These are phyloP conservation scores for Camptogramma bilineatum DNA, from an alignment of 2,888 invertebrate species.

Conservation along the genomic window DNA sequence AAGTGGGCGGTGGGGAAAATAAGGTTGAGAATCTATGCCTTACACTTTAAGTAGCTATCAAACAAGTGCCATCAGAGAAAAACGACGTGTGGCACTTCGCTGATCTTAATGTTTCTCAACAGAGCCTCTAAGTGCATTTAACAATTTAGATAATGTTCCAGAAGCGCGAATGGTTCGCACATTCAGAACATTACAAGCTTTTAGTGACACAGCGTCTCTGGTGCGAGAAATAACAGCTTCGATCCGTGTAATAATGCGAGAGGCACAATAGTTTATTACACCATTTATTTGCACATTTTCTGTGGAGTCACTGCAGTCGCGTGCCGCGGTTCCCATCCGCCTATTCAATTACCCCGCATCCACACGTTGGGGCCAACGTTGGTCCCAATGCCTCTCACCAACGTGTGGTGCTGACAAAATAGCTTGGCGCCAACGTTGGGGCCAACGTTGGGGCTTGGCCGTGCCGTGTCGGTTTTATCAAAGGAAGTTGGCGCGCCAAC, in stretches of 20 bases:
- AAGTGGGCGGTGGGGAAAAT: too few relatives aligned
- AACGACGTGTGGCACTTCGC: conserved; percentile 58
- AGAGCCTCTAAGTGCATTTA: conserved; percentile 70
- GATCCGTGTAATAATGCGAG: conserved; percentile 66
- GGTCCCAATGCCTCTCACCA: too few relatives aligned
- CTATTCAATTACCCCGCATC: conserved; percentile 85
- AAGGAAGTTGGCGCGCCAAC: too few relatives aligned
- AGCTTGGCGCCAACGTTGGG: too few relatives aligned
- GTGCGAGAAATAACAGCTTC: conserved; percentile 57
- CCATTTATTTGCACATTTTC: conserved; percentile 74
- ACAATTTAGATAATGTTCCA: conserved; percentile 75
- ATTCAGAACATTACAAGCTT: conserved; percentile 63
- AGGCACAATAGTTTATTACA: conserved; percentile 71
- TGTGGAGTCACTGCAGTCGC: conserved; percentile 64
- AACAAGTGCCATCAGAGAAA: conserved; percentile 51
- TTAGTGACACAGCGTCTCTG: conserved; percentile 57
- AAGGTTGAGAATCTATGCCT: too few relatives aligned
- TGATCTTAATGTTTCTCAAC: conserved; percentile 55
- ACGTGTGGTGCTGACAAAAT: too few relatives aligned
- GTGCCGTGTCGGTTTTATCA: too few relatives aligned
- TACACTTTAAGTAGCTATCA: conserved; percentile 46
- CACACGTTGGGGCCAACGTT: too few relatives aligned
- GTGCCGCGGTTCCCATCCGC: conserved; percentile 76
- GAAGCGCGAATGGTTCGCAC: conserved; percentile 64
- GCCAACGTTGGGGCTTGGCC: too few relatives aligned